Base-by-base conservation (phyloP, 2,113 vertebrate genomes). In the Orycteropus afer region DNA sequence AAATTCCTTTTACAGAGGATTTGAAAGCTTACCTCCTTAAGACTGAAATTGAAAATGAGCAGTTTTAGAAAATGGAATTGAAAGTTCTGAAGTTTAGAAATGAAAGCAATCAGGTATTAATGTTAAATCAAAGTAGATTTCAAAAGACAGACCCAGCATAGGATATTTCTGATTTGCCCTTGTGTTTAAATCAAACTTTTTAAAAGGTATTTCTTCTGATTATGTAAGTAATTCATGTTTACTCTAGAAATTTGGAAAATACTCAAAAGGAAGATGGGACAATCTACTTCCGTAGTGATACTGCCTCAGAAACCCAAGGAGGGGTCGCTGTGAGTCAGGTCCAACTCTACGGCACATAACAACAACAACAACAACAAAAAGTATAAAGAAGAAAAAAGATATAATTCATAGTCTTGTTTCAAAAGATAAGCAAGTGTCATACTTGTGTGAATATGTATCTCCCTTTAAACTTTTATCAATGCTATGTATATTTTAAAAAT, bases 1-100 rank as follows among this genome's bases (percentile, higher is more conserved):
- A n/a, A 7, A 8, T 37, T 67, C 42, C 45, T 34, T 42, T 92
- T 42, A 40, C n/a, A 57, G 14, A 84, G 59, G 86, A 83, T 37
- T 71, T 86, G 53, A 85, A 93, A 97, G 40, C 40, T 78, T 18
- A 78, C 42, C 4, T 95, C 34, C 59, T 88, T 96, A 76, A 81
- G 59, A 55, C 9, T 49, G 13, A 92, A 86, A 83, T 37, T 37
- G 32, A 76, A 92, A 85, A 65, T 42, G 73, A 89, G 76, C 53
- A 94, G 73, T 18, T 81, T 25, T 3, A 6, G 71, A 88, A 15
- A 88, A 78, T 71, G 23, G 18, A 69, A 71, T 77, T 9, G 23
- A 77, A 92, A 82, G 12, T 65, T 81, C 18, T 93, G n/a, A 88
- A 59, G 23, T 81, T 94, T 49, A 65, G 78, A 78, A 85, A 63